Percentiles rank a stretch among this genome's conserved stretches.
These are phyloP conservation scores for Enteromius treurensis DNA, from an alignment of 2,797 vertebrate genomes.

Conservation along the genomic window DNA sequence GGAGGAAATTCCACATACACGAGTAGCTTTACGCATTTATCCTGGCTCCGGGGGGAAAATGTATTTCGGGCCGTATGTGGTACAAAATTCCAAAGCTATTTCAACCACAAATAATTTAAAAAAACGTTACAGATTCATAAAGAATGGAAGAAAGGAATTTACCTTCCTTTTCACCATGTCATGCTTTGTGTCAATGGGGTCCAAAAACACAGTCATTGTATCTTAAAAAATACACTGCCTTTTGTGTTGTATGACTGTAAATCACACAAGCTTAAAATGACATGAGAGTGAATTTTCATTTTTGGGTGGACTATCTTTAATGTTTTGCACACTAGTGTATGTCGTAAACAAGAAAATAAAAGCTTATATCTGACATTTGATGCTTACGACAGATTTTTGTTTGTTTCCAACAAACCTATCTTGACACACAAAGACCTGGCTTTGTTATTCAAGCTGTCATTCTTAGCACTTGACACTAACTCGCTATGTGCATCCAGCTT, in stretches of 20 bases:
- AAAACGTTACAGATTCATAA: not conserved
- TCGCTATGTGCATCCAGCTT: slow-evolving; percentile 52
- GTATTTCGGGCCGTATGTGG: not conserved
- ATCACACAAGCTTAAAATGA: not conserved
- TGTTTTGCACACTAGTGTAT: not conserved
- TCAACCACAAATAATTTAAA: not conserved
- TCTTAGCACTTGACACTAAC: slow-evolving; percentile 66
- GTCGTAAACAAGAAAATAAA: slow-evolving; percentile 36
- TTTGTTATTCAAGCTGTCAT: slow-evolving; percentile 67
- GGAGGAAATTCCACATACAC: slow-evolving; percentile 53
- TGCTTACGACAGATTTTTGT: slow-evolving; percentile 30
- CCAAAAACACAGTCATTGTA: not conserved
- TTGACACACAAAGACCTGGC: slow-evolving; percentile 61
- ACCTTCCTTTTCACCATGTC: not conserved
- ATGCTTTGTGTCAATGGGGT: not conserved
- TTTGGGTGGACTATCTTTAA: not conserved
- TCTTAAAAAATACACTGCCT: not conserved
- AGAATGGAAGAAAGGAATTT: too few species aligned
- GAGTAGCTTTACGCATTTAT: slow-evolving; percentile 7
- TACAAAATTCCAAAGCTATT: not conserved
- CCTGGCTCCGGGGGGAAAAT: slow-evolving; percentile 15
- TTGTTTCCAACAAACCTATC: slow-evolving; percentile 61
- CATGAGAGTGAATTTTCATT: not conserved
- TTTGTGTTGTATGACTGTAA: not conserved
- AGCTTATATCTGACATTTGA: slow-evolving; percentile 53